These are phyloP conservation scores for Gambusia yucatana DNA, from an alignment of 2,797 vertebrate species.

Conservation along the genomic window DNA sequence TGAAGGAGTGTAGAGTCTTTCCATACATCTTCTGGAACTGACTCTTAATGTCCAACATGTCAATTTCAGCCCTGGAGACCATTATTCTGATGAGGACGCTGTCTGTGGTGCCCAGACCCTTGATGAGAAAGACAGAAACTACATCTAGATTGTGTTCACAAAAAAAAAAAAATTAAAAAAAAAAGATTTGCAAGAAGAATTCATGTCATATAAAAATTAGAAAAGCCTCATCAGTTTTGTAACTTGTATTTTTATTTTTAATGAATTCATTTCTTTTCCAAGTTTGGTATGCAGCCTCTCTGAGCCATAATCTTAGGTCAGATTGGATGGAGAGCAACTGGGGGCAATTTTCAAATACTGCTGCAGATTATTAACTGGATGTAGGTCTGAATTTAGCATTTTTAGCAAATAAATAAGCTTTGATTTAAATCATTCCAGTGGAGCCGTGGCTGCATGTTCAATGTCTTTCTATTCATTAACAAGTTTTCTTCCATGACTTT, in stretches of 20 bases:
- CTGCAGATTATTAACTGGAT: background rate
- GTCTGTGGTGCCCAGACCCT: constrained; percentile 94
- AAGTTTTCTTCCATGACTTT: background rate
- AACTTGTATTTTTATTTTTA: background rate
- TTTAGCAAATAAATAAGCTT: background rate
- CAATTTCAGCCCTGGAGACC: constrained; percentile 92
- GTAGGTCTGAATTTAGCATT: background rate
- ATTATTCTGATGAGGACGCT: constrained; percentile 91
- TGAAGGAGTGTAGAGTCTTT: constrained; percentile 95
- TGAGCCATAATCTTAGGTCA: background rate
- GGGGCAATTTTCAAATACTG: background rate
- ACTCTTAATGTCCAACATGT: constrained; percentile 93
- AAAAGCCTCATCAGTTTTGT: background rate
- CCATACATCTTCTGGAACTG: constrained; percentile 91
- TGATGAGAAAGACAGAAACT: constrained; percentile 46
- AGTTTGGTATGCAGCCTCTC: background rate
- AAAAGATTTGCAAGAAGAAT: background rate
- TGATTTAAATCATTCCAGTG: background rate
- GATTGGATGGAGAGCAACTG: background rate
- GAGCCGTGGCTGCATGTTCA: background rate
- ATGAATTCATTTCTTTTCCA: background rate
- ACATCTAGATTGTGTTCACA: background rate
- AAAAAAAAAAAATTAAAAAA: no score
- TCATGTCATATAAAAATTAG: background rate
- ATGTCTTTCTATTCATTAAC: background rate